Evolutionary conservation across 2,888 invertebrate species (phyloP).

Genomic region (Phrixothrix hirtus): DNA sequence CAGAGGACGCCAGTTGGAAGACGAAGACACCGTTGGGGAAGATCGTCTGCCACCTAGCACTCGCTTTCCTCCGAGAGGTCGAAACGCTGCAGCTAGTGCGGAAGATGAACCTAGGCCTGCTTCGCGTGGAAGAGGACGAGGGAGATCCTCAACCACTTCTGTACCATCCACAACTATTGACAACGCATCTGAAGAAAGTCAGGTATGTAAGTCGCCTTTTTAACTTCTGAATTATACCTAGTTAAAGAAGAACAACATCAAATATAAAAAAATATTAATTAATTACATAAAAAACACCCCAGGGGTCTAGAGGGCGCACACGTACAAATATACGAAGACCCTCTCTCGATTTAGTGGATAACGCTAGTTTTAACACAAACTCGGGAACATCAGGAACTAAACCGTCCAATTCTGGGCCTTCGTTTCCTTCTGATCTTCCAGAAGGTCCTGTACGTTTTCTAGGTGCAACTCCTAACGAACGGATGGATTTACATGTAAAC

Average conservation of each 20-base stretch:
- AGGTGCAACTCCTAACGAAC: constrained; percentile 63
- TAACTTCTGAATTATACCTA: too few relatives aligned
- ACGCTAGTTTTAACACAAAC: constrained; percentile 79
- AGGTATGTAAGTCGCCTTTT: too few relatives aligned
- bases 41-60: constrained; percentile 78
- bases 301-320: constrained; percentile 53
- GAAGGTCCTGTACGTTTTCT: constrained; percentile 63
- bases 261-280: too few relatives aligned
- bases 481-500: constrained; percentile 46
- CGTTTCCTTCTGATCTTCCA: constrained; percentile 61
- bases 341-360: constrained; percentile 79
- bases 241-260: too few relatives aligned
- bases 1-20: constrained; percentile 49
- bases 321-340: constrained; percentile 72
- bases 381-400: constrained; percentile 61
- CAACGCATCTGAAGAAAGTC: constrained; percentile 52
- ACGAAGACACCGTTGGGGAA: constrained; percentile 60
- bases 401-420: constrained; percentile 55
- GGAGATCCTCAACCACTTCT: constrained; percentile 48
- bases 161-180: constrained; percentile 39
- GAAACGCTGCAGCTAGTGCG: constrained; percentile 61
- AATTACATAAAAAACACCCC: too few relatives aligned
- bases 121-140: constrained; percentile 57
- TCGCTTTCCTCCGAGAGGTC: constrained; percentile 78
- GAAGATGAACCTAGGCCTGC: constrained; percentile 43